Percentiles rank a stretch among this genome's conserved stretches.
Evolutionary conservation across 2,888 invertebrate genomes (phyloP).

Genomic region (Graphium colonna): DNA sequence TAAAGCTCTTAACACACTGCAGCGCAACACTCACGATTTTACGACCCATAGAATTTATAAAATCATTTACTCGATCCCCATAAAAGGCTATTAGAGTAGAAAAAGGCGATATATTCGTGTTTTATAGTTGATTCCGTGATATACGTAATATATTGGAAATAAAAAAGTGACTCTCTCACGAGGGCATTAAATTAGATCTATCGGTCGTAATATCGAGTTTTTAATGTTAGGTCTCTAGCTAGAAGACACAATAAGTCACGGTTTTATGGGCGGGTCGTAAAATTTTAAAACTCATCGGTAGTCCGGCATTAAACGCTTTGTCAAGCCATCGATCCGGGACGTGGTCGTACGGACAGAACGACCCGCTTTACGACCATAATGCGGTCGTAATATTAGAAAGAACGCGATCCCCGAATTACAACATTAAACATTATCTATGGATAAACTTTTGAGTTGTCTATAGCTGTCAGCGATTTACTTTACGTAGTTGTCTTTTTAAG

Average conservation of each 20-base stretch:
- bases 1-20: neutral
- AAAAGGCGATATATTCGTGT: slow-evolving; percentile 18
- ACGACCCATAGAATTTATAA: slow-evolving; percentile 11
- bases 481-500: too few relatives aligned
- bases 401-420: slow-evolving; percentile 34
- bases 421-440: too few relatives aligned
- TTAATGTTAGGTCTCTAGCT: slow-evolving; percentile 62
- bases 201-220: slow-evolving; percentile 73
- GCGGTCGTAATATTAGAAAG: slow-evolving; percentile 30
- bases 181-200: slow-evolving; percentile 71
- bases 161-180: slow-evolving; percentile 54
- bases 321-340: slow-evolving; percentile 47
- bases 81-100: slow-evolving; percentile 8
- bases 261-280: slow-evolving; percentile 70
- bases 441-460: too few relatives aligned
- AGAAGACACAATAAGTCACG: slow-evolving; percentile 64
- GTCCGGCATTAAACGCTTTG: slow-evolving; percentile 44
- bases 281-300: slow-evolving; percentile 65
- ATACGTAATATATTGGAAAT: slow-evolving; percentile 35
- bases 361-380: slow-evolving; percentile 44
- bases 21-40: slow-evolving; percentile 3
- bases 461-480: too few relatives aligned
- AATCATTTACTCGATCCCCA: slow-evolving; percentile 15
- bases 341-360: slow-evolving; percentile 25
- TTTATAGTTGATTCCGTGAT: slow-evolving; percentile 35